phyloP scores from a whole-genome alignment of 23 tunicate genomes.

The Styela clava region DNA sequence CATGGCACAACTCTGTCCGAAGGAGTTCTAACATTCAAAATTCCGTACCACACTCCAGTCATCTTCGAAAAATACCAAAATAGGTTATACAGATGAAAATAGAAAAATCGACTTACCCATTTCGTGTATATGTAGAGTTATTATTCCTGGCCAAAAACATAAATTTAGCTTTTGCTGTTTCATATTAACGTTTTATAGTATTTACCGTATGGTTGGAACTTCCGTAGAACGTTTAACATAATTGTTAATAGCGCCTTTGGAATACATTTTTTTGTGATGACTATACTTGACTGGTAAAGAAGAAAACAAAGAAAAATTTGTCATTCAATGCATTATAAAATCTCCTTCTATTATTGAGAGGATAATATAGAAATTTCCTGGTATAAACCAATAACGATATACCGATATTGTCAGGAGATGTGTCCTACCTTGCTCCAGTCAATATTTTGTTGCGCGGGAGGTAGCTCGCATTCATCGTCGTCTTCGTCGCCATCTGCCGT shows the following conservation, averaged over 20 bases:
- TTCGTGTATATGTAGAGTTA: background rate
- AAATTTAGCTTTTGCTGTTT: background rate
- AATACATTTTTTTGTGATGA: no score
- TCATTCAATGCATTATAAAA: no score
- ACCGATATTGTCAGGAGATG: no score
- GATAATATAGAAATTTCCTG: background rate
- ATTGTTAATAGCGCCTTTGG: no score
- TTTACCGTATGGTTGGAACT: background rate
- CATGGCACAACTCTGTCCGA: background rate
- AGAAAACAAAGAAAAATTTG: no score
- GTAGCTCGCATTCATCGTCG: background rate
- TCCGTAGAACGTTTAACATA: no score
- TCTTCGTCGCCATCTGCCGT: background rate
- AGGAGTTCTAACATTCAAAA: background rate
- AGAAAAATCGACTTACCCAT: no score
- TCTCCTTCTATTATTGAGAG: no score
- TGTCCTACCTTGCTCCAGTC: background rate
- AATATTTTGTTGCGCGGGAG: background rate
- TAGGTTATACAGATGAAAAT: background rate
- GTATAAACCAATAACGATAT: no score
- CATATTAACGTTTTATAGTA: background rate
- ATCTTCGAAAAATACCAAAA: background rate
- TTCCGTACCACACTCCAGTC: background rate
- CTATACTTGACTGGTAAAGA: no score
- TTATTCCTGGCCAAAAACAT: no score